Percentiles rank a stretch among this genome's conserved stretches.
These are phyloP conservation scores for Stratiolaelaps scimitus DNA, from an alignment of 1,140 invertebrate species.

Conservation along the genomic window DNA sequence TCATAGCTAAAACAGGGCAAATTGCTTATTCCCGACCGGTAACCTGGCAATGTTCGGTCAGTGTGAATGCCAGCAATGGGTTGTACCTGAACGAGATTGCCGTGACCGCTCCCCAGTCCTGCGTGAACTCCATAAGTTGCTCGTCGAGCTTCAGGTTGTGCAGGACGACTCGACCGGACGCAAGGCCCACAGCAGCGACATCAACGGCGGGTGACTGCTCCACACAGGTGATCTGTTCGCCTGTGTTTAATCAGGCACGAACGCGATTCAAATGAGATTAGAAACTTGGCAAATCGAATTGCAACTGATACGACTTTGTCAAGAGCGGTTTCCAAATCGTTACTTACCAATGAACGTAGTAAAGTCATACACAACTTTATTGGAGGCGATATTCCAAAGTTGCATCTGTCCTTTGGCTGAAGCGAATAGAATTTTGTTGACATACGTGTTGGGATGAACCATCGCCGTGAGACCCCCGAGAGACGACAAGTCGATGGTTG, in stretches of 20 bases:
- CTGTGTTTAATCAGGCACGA: constrained; percentile 27
- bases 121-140: constrained; percentile 67
- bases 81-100: constrained; percentile 66
- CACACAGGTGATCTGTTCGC: constrained; percentile 29
- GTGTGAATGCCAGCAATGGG: constrained; percentile 32
- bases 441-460: constrained; percentile 76
- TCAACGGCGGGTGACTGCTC: constrained; percentile 66
- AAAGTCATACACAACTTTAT: constrained; percentile 64
- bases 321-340: background rate
- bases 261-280: constrained; percentile 28
- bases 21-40: constrained; percentile 21
- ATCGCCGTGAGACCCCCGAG: constrained; percentile 62
- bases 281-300: constrained; percentile 55
- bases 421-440: constrained; percentile 87
- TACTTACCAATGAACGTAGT: constrained; percentile 1
- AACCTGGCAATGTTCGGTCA: no score
- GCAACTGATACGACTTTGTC: constrained; percentile 47
- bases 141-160: constrained; percentile 79
- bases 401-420: constrained; percentile 73
- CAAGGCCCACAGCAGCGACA: constrained; percentile 72
- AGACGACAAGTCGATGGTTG: constrained; percentile 50
- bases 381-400: constrained; percentile 71
- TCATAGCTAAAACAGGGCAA: background rate
- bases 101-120: constrained; percentile 83
- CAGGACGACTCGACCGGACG: constrained; percentile 64